Percentiles rank a stretch among this genome's conserved stretches.
Evolutionary conservation across 2,888 invertebrate species (phyloP).

Genomic region (Taenaris catops): DNA sequence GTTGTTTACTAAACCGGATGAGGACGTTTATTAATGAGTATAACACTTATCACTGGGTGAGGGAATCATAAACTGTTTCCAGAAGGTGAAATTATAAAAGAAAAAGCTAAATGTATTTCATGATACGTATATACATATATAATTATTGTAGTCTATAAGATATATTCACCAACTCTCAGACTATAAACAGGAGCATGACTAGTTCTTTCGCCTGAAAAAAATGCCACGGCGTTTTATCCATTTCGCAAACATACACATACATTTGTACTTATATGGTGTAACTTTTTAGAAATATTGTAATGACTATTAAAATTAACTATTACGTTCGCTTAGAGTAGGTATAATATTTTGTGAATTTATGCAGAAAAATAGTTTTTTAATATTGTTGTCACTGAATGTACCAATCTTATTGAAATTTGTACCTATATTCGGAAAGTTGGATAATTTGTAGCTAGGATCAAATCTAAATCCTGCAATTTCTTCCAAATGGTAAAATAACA

Average conservation of each 20-base stretch:
- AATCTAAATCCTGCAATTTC: conserved; percentile 73
- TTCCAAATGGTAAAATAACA: conserved; percentile 67
- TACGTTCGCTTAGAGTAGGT: conserved; percentile 74
- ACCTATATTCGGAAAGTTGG: conserved; percentile 79
- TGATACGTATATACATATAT: no score
- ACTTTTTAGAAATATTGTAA: conserved; percentile 72
- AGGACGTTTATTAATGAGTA: no score
- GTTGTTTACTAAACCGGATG: no score
- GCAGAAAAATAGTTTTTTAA: conserved; percentile 79
- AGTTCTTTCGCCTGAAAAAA: conserved; percentile 22
- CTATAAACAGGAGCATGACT: conserved; percentile 15
- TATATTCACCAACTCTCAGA: neutral
- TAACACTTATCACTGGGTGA: no score
- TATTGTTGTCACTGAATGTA: conserved; percentile 79
- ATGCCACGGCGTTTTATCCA: conserved; percentile 8
- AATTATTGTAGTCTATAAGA: no score
- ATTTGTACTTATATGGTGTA: conserved; percentile 67
- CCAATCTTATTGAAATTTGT: conserved; percentile 77
- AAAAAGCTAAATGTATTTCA: no score
- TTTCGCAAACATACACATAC: conserved; percentile 40
- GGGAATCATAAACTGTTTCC: no score
- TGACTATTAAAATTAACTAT: conserved; percentile 46
- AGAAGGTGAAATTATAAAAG: no score
- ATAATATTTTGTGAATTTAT: conserved; percentile 76
- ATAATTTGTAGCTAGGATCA: conserved; percentile 78